These are phyloP conservation scores for Sebastes itinus DNA, from an alignment of 2,797 vertebrate species.

Conservation along the genomic window DNA sequence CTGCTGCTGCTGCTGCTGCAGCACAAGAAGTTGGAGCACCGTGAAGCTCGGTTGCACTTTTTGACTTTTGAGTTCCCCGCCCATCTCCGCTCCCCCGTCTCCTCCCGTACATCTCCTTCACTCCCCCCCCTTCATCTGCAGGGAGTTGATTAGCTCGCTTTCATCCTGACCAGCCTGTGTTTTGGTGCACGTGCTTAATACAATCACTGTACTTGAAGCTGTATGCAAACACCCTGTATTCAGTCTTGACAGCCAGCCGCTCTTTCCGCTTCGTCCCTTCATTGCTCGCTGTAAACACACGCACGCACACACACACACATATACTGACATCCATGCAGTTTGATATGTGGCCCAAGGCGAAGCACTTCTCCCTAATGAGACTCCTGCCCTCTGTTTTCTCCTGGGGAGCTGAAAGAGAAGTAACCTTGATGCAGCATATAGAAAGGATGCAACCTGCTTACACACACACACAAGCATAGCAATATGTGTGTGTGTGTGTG, in stretches of 20 bases:
- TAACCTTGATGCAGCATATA: conserved; percentile 69
- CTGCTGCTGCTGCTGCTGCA: not conserved
- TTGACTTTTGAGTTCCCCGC: conserved; percentile 43
- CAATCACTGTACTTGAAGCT: conserved; percentile 35
- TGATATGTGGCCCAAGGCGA: conserved; percentile 73
- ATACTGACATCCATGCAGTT: conserved; percentile 54
- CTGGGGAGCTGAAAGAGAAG: conserved; percentile 54
- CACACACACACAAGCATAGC: conserved; percentile 1
- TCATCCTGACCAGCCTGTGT: conserved; percentile 42
- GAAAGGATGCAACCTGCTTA: conserved; percentile 61
- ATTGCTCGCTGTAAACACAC: conserved; percentile 28
- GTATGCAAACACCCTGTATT: conserved; percentile 42
- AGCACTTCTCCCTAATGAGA: conserved; percentile 76
- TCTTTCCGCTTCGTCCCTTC: conserved; percentile 29
- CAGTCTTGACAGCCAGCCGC: conserved; percentile 45
- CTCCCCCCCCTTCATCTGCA: conserved; percentile 21
- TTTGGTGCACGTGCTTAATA: conserved; percentile 25
- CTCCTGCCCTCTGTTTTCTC: conserved; percentile 74
- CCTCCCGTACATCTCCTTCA: not conserved
- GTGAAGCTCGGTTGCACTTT: conserved; percentile 43
- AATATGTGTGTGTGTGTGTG: too few relatives aligned
- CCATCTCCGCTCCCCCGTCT: conserved; percentile 8
- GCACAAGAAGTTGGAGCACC: conserved; percentile 33
- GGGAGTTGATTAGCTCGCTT: conserved; percentile 55
- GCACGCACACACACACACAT: conserved; percentile 28